Evolutionary conservation across 2,797 vertebrate species (phyloP).

Genomic region (Myotis findleyi): DNA sequence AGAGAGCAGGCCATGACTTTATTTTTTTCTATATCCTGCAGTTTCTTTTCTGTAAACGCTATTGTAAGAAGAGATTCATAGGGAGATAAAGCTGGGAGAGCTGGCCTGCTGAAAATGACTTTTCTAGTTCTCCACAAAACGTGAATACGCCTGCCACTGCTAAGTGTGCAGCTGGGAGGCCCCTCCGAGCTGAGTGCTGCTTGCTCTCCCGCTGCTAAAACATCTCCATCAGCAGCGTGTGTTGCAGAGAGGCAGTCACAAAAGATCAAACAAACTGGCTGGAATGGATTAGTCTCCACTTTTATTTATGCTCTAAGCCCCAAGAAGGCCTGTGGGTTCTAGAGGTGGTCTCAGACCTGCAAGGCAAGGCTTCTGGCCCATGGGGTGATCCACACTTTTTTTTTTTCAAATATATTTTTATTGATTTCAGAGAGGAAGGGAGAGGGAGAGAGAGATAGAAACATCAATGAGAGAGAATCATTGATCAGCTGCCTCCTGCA

Average conservation of each 20-base stretch:
- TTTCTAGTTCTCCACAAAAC: background rate
- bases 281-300: background rate
- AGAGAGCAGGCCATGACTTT: background rate
- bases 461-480: too few relatives aligned
- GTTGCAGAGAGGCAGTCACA: background rate
- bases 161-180: background rate
- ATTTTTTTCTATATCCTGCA: background rate
- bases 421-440: too few relatives aligned
- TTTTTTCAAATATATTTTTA: too few relatives aligned
- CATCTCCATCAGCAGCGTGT: background rate
- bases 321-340: background rate
- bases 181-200: background rate
- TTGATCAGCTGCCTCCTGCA: too few relatives aligned
- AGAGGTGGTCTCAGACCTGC: background rate
- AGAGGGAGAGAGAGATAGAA: too few relatives aligned
- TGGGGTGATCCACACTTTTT: background rate
- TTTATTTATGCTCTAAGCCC: background rate
- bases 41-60: background rate
- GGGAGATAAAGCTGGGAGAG: background rate
- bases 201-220: background rate
- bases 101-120: constrained; percentile 29
- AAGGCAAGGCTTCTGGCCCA: background rate
- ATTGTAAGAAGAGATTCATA: background rate
- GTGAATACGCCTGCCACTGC: background rate
- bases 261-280: background rate